Evolutionary conservation across 2,113 vertebrate genomes (phyloP).

Genomic region (Elephas maximus): DNA sequence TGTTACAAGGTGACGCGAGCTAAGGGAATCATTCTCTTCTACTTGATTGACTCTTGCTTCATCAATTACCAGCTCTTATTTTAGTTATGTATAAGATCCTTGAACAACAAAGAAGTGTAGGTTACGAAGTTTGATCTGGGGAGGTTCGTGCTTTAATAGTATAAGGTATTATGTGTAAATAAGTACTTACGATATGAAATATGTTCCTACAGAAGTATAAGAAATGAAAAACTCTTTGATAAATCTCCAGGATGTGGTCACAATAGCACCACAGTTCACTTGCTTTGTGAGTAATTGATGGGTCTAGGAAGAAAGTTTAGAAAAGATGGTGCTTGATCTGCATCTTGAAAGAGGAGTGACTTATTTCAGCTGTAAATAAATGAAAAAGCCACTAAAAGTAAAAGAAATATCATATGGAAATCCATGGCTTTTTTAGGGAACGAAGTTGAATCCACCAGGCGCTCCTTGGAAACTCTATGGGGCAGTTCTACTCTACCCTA

Average conservation of each 20-base stretch:
- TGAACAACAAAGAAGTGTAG: background rate
- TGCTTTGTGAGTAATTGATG: background rate
- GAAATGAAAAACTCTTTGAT: background rate
- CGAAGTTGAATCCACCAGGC: too few relatives aligned
- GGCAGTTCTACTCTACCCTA: too few relatives aligned
- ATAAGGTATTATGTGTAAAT: background rate
- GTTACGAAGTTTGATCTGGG: background rate
- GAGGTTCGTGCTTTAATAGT: background rate
- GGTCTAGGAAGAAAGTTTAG: background rate
- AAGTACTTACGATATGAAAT: background rate
- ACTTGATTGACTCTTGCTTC: background rate
- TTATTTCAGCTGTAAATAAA: background rate
- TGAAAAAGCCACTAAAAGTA: background rate
- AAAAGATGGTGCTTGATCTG: background rate
- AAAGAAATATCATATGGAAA: background rate
- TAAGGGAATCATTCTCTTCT: background rate
- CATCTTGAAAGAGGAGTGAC: background rate
- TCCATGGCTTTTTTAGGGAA: background rate
- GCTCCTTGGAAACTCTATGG: too few relatives aligned
- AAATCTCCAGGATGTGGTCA: too few relatives aligned
- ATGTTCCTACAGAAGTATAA: background rate
- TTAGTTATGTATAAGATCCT: background rate
- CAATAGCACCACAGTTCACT: too few relatives aligned
- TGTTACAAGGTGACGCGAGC: background rate
- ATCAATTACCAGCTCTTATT: background rate